These are phyloP conservation scores for Anhinga anhinga DNA, from an alignment of 2,113 vertebrate species.

Conservation along the genomic window DNA sequence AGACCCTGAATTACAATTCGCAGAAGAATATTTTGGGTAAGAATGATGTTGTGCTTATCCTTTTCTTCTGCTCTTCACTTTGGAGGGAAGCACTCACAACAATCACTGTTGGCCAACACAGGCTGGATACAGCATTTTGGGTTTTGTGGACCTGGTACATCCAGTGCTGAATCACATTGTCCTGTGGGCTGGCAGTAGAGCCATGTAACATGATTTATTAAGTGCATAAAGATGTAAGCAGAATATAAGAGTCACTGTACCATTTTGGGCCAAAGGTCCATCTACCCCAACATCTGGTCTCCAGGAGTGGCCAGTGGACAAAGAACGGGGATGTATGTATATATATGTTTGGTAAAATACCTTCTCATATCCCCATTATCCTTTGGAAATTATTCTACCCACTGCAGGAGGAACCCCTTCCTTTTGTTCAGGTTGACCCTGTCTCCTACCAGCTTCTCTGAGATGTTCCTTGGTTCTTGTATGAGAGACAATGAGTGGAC, in stretches of 20 bases:
- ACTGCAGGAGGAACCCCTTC: not conserved
- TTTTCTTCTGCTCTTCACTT: not conserved
- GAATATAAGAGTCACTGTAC: not conserved
- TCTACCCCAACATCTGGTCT: not conserved
- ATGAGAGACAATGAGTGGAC: not conserved
- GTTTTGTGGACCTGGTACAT: not conserved
- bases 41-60: not conserved
- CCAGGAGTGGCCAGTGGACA: not conserved
- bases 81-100: not conserved
- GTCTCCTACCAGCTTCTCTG: not conserved
- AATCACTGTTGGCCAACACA: not conserved
- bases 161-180: not conserved
- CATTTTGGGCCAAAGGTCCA: not conserved
- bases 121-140: not conserved
- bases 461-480: not conserved
- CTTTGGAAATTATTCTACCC: not conserved
- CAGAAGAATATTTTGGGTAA: not conserved
- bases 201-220: not conserved
- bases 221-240: not conserved
- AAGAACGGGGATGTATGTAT: not conserved
- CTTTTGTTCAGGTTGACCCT: not conserved
- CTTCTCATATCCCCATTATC: not conserved
- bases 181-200: not conserved
- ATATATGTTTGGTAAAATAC: not conserved
- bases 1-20: not conserved